Percentiles rank a stretch among this genome's conserved stretches.
Conservation (phyloP, 2,888 invertebrate genomes). For the Nudaria mundana region DNA sequence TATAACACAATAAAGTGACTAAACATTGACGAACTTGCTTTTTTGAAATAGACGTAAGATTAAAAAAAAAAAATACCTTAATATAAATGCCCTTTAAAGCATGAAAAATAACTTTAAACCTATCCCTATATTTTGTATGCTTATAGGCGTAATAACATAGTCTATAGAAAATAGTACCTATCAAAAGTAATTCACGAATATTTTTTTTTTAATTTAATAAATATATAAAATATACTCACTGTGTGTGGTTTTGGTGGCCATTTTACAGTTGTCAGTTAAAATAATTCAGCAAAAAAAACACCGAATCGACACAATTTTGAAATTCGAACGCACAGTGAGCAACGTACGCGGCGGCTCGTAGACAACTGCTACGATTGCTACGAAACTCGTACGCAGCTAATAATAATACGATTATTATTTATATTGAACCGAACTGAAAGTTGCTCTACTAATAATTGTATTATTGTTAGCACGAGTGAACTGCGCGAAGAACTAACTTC, state of each 20-base stretch:
- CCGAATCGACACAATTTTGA: constrained; percentile 22
- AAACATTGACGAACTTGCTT: too few relatives aligned
- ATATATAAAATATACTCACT: constrained; percentile 46
- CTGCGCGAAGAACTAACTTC: constrained; percentile 50
- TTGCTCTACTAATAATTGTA: constrained; percentile 19
- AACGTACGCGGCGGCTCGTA: constrained; percentile 47
- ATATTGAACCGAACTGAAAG: constrained; percentile 43
- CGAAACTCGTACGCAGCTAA: constrained; percentile 47
- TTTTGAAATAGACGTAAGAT: too few relatives aligned
- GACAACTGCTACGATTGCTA: constrained; percentile 60
- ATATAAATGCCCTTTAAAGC: too few relatives aligned
- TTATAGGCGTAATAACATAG: background rate
- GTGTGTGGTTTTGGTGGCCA: constrained; percentile 50
- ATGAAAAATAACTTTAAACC: too few relatives aligned
- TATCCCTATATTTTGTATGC: too few relatives aligned
- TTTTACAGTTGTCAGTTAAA: constrained; percentile 33
- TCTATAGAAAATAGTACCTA: background rate
- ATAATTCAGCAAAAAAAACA: too few relatives aligned
- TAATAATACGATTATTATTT: constrained; percentile 46
- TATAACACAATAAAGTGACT: too few relatives aligned
- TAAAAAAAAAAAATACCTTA: too few relatives aligned
- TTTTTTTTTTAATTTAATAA: background rate
- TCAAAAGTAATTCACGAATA: background rate
- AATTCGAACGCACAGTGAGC: constrained; percentile 18
- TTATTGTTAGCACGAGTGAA: constrained; percentile 51